A percentile compares a stretch with the other conserved stretches of the same genome.
These are phyloP conservation scores for Volucella zonaria DNA, from an alignment of 2,888 invertebrate genomes.

Conservation along the genomic window DNA sequence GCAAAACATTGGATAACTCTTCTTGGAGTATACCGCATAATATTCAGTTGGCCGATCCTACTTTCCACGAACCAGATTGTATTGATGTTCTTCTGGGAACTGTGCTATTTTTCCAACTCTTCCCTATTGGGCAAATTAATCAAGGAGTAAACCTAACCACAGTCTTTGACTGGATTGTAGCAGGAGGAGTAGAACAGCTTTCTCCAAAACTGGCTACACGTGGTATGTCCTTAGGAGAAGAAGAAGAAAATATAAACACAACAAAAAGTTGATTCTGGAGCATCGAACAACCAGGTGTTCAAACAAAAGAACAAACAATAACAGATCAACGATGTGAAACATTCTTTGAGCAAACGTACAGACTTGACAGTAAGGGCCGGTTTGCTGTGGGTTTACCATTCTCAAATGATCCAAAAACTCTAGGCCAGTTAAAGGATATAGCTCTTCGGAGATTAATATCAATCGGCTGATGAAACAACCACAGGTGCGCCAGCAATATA, in stretches of 20 bases:
- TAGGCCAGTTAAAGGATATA: slow-evolving; percentile 5
- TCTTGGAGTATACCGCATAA: too few relatives aligned
- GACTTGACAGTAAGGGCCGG: neutral
- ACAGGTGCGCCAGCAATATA: neutral
- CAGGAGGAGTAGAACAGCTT: neutral
- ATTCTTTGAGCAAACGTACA: neutral
- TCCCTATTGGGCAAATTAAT: too few relatives aligned
- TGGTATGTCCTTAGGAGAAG: neutral
- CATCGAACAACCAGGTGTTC: neutral
- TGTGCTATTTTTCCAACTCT: too few relatives aligned
- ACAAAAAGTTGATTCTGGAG: neutral
- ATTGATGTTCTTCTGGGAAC: too few relatives aligned
- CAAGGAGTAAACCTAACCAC: too few relatives aligned
- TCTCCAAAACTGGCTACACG: neutral
- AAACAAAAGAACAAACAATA: neutral
- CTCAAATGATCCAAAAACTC: slow-evolving; percentile 8
- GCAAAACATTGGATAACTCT: too few relatives aligned
- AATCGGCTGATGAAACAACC: neutral
- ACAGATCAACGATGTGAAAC: neutral
- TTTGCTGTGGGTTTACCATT: neutral
- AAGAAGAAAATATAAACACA: neutral
- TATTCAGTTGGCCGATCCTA: too few relatives aligned
- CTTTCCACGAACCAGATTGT: too few relatives aligned
- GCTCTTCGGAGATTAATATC: slow-evolving; percentile 9
- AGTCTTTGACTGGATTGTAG: neutral